phyloP scores from a whole-genome alignment of 2,888 invertebrate genomes.

The Eurytoma adleriae region DNA sequence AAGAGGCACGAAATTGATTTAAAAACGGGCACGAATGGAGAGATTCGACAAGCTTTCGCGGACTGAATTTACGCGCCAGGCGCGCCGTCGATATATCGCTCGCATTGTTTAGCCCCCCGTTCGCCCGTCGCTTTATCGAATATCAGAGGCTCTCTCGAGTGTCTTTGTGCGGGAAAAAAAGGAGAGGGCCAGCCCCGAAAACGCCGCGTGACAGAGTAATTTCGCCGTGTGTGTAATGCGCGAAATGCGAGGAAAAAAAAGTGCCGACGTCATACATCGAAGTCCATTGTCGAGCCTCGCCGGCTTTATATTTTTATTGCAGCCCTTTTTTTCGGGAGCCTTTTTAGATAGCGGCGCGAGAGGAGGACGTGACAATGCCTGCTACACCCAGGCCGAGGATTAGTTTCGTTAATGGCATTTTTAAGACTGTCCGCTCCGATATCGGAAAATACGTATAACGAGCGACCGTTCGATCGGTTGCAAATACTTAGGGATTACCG shows the following conservation, averaged over 20 bases:
- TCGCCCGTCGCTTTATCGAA: constrained; percentile 27
- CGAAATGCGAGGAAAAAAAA: not conserved
- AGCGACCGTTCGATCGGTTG: not conserved
- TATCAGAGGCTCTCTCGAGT: constrained; percentile 1
- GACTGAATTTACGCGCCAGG: constrained; percentile 23
- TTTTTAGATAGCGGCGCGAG: not conserved
- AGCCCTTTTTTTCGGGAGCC: not conserved
- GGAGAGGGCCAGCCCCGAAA: not conserved
- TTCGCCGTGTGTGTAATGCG: constrained; percentile 20
- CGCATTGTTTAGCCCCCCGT: constrained; percentile 28
- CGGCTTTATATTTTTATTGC: not conserved
- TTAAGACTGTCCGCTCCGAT: not conserved
- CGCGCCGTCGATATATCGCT: not conserved
- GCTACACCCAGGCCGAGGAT: not conserved
- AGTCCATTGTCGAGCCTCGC: not conserved
- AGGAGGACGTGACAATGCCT: not conserved
- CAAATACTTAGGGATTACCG: not conserved
- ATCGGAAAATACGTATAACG: not conserved
- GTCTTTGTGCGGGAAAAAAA: not conserved
- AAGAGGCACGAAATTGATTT: constrained; percentile 24
- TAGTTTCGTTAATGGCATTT: constrained; percentile 33
- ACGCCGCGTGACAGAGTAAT: constrained; percentile 18
- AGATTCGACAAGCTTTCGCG: constrained; percentile 32
- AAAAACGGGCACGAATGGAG: constrained; percentile 24
- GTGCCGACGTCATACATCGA: not conserved